These are phyloP conservation scores for Enteromius argenteus DNA, from an alignment of 2,797 vertebrate genomes.

Conservation along the genomic window DNA sequence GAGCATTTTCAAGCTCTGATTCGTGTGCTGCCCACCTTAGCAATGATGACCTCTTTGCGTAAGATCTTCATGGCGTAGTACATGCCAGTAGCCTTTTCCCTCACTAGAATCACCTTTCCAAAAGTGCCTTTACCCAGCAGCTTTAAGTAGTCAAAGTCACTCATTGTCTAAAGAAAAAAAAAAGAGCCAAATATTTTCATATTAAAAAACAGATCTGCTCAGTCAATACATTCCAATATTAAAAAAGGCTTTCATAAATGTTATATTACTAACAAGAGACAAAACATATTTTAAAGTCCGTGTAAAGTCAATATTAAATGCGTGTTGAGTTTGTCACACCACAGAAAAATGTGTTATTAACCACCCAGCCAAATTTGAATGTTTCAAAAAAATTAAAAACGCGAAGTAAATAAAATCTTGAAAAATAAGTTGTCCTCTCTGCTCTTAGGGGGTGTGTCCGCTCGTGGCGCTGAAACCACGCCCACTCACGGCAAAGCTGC, in stretches of 20 bases:
- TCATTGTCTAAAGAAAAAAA: slow-evolving; percentile 87
- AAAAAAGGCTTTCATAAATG: not conserved
- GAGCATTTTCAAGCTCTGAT: not conserved
- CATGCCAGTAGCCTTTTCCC: slow-evolving; percentile 91
- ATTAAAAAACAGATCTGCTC: not conserved
- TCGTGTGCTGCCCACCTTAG: slow-evolving; percentile 80
- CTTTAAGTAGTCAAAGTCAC: slow-evolving; percentile 96
- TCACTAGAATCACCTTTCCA: slow-evolving; percentile 94
- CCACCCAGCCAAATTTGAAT: no score
- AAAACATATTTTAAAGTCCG: not conserved
- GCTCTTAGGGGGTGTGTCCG: no score
- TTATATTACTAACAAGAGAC: not conserved
- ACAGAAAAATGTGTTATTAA: no score
- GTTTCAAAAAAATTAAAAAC: no score
- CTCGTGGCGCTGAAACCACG: no score
- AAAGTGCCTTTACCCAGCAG: slow-evolving; percentile 95
- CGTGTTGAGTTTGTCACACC: no score
- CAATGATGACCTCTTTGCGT: slow-evolving; percentile 95
- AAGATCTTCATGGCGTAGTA: slow-evolving; percentile 98
- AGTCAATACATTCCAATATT: not conserved
- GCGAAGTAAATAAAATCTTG: no score
- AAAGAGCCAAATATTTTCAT: not conserved
- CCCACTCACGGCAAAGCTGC: no score
- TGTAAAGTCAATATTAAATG: no score
- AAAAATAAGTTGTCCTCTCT: no score